phyloP scores from a whole-genome alignment of 2,113 vertebrate species.

The Coreoperca whiteheadi region DNA sequence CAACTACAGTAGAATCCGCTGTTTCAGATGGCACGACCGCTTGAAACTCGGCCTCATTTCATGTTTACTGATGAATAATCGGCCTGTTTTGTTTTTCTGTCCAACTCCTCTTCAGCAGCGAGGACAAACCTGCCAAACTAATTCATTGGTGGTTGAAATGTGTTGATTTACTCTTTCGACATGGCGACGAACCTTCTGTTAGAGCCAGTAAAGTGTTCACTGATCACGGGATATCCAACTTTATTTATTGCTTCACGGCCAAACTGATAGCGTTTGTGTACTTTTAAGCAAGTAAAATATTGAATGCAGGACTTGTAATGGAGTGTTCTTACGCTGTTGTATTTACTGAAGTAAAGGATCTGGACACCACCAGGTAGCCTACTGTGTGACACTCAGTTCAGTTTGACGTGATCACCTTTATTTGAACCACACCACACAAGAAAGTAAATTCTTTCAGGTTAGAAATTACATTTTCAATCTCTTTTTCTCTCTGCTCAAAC shows the following conservation, averaged over 20 bases:
- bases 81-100: no score
- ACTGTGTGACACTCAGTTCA: no score
- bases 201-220: slow-evolving; percentile 77
- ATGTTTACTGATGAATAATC: not conserved
- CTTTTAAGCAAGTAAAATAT: no score
- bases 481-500: not conserved
- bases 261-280: no score
- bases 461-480: slow-evolving; percentile 4
- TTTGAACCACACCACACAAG: slow-evolving; percentile 16
- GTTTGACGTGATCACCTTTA: slow-evolving; percentile 7
- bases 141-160: slow-evolving; percentile 27
- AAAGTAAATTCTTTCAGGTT: not conserved
- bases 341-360: no score
- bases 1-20: not conserved
- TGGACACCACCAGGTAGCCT: no score
- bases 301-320: no score
- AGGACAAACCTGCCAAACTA: slow-evolving; percentile 50
- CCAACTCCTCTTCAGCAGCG: no score
- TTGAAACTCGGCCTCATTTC: not conserved
- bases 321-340: no score
- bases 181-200: slow-evolving; percentile 42
- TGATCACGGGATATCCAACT: not conserved
- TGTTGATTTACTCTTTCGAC: slow-evolving; percentile 58
- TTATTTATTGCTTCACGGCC: not conserved
- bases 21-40: not conserved